Base-by-base conservation (phyloP, 2,797 vertebrate species). In the Saguinus oedipus region DNA sequence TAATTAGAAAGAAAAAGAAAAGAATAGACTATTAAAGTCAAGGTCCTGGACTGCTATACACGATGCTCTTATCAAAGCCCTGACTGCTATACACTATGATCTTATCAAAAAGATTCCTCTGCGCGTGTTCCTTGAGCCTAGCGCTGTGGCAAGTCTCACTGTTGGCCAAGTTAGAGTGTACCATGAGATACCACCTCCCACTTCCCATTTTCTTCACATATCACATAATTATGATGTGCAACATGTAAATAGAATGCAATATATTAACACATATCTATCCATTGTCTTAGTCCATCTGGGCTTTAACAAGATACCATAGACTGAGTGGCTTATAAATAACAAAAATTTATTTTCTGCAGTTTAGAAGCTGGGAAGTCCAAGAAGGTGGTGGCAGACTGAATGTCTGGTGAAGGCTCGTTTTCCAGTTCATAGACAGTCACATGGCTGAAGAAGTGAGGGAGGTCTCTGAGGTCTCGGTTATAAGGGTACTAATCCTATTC, bases 71-170 rank as follows among this genome's bases (percentile, higher is more conserved):
- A 53, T 36, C 30, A 95, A 93, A 72, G 19, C 17, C 17, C 20
- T 86, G 15, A 1, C 59, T 64, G 26, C 48, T 42, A 27, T 13
- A 26, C 53, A 83, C 11, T 26, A 57, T 72, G 19, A 2, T 93
- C 72, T 92, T 85, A 72, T 33, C 57, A 72, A 36, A 92, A 75
- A 64, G 7, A 76, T 36, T 79, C 24, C 20, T 12, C 0, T 17
- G 27, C 55, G 12, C 12, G 4, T n/a, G 36, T 3, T 13, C 15
- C 15, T 59, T 1, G 1, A 92, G 50, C 14, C 24, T 78, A 76
- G 59, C 26, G 14, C 3, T 19, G 11, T 2, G 20, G 5, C 20
- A 11, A 27, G 46, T 26, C 19, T 76, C 15, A 0, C 0, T 15
- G 5, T 33, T 46, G 53, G 55, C 3, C 7, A 5, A n/a, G n/a